phyloP scores from a whole-genome alignment of 2,113 vertebrate species.

The Brienomyrus longianalis region DNA sequence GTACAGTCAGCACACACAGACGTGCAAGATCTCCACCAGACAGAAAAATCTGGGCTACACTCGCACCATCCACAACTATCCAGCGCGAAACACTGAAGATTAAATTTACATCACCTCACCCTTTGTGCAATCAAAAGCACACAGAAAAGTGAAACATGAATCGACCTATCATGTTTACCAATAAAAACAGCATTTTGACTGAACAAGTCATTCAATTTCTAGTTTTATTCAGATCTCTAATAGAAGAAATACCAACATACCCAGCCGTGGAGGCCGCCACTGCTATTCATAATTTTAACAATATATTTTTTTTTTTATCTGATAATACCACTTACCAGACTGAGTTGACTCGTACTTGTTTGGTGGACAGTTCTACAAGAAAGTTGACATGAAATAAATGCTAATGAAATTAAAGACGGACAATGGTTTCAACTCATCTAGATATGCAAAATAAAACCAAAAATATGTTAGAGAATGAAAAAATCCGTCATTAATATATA shows the following conservation, averaged over 20 bases:
- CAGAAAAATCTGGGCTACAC: neutral
- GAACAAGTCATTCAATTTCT: neutral
- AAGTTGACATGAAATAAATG: neutral
- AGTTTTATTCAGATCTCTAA: neutral
- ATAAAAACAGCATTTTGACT: neutral
- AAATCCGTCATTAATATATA: neutral
- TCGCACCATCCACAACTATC: no score
- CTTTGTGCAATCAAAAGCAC: neutral
- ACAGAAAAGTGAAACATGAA: neutral
- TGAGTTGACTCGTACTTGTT: slow-evolving; percentile 69
- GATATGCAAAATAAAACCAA: neutral
- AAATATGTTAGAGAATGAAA: neutral
- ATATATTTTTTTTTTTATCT: neutral
- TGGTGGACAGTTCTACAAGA: slow-evolving; percentile 61
- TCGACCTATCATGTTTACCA: neutral
- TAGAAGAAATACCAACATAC: neutral
- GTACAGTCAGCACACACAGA: no score
- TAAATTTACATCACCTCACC: neutral
- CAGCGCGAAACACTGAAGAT: neutral
- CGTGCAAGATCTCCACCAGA: no score
- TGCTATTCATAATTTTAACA: neutral
- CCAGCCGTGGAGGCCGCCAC: neutral
- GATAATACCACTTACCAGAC: slow-evolving; percentile 56
- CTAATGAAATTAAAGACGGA: neutral
- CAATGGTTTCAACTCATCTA: neutral